Conservation (phyloP, 1,140 invertebrate genomes). For the Cotesia vestalis region DNA sequence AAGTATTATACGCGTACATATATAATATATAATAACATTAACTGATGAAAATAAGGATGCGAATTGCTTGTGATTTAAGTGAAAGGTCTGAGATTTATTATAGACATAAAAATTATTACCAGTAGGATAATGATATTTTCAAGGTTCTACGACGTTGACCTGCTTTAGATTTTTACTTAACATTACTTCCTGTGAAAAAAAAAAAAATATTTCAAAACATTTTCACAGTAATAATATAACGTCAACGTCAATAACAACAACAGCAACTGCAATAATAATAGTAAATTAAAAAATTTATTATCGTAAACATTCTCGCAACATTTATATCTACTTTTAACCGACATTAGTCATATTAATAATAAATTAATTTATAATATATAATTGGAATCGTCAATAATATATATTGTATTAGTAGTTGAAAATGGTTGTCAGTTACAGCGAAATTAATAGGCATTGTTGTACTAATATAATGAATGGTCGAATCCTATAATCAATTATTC, state of each 20-base stretch:
- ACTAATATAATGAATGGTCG: conserved; percentile 22
- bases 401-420: neutral
- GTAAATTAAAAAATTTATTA: too few relatives aligned
- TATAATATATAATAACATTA: neutral
- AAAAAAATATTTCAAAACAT: too few relatives aligned
- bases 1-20: neutral
- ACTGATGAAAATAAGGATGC: conserved; percentile 1
- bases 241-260: too few relatives aligned
- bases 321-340: too few relatives aligned
- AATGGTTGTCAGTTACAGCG: conserved; percentile 2
- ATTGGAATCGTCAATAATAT: too few relatives aligned
- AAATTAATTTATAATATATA: too few relatives aligned
- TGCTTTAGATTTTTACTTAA: neutral
- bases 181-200: neutral
- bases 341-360: too few relatives aligned
- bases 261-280: too few relatives aligned
- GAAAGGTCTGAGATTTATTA: neutral
- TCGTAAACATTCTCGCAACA: too few relatives aligned
- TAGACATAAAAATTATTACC: neutral
- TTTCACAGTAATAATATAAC: too few relatives aligned
- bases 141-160: conserved; percentile 2
- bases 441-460: conserved; percentile 14
- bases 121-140: neutral
- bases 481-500: conserved; percentile 31
- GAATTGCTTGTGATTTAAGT: conserved; percentile 7